Evolutionary conservation across 2,797 vertebrate species (phyloP).

Genomic region (Hephaestus fuliginosus): DNA sequence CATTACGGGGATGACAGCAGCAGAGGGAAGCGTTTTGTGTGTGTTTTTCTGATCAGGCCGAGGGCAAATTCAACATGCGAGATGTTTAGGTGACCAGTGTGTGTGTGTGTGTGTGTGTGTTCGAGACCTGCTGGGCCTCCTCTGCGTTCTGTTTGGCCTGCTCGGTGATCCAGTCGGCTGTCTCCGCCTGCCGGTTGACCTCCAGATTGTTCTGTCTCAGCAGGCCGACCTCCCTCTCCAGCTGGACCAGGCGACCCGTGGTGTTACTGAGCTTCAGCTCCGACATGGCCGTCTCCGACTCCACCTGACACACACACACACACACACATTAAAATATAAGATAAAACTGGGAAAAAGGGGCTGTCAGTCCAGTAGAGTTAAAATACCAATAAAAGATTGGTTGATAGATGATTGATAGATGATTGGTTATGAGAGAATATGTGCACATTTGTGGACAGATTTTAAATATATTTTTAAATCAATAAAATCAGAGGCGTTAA

Average conservation of each 20-base stretch:
- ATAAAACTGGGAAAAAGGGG: background rate
- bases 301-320: constrained; percentile 84
- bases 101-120: constrained; percentile 8
- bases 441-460: background rate
- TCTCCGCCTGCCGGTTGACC: constrained; percentile 76
- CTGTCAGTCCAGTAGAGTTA: no score
- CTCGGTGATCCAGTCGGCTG: constrained; percentile 76
- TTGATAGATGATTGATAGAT: background rate
- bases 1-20: background rate
- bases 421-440: background rate
- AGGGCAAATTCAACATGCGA: background rate
- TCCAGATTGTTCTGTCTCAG: constrained; percentile 87
- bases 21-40: background rate
- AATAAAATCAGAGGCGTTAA: background rate
- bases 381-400: no score
- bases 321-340: background rate
- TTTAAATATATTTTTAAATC: background rate
- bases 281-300: constrained; percentile 89
- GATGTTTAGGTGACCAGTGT: background rate
- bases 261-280: constrained; percentile 92
- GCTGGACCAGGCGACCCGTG: constrained; percentile 87
- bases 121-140: constrained; percentile 88
- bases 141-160: constrained; percentile 83
- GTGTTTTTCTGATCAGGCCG: background rate
- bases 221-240: constrained; percentile 88